Base-by-base conservation (phyloP, 92 coral and sea anemone genomes). In the Epizoanthus ramosus region DNA sequence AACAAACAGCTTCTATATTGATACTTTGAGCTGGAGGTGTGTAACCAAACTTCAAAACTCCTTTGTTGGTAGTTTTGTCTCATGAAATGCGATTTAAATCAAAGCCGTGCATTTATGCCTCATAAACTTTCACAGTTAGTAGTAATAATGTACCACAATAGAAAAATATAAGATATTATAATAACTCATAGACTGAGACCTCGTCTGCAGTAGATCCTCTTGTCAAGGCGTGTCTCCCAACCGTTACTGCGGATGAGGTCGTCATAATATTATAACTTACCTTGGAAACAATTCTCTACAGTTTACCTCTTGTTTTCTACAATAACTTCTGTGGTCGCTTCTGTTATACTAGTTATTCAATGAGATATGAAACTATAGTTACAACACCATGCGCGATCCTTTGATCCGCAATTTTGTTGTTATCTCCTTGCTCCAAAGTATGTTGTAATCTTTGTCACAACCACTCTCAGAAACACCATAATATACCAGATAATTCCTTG, bases 201-300 rank as follows among this genome's bases (percentile, higher is more conserved):
- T 61, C 70, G 18, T 60, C 58, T 39, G 82, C 82, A 77, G 82
- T 22, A 13, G 41, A n/a, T 23, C 39, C 66, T 35, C 18, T 31
- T 9, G 33, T 65, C 52, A 56, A 75, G 68, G 80, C 21, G 80
- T 75, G 68, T 75, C 80, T 16, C 61, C n/a, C 39, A 21, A 33
- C 82, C 56, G 17, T 39, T 69, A 23, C 82, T 77, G 71, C 71
- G 63, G 71, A 77, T 60, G 82, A 77, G 71, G 82, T 77, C 82
- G 66, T 43, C 71, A 77, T 39, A 61, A 77, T 77, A 77, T 59
- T 59, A 33, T 61, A 77, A 77, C 68, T 37, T 61, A 77, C 35
- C 82, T 60, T 43, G 23, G 35, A 59, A 77, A 63, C 56, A 63
- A 63, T 57, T 31, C 67, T 57, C 45, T 61, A 41, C n/a, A 13